phyloP scores from a whole-genome alignment of 2,113 vertebrate species.

The Danio rerio region GRCz12tu NC_133200.1:19592001-19592500 shows the following conservation, averaged over 20 bases:
- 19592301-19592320: constrained; percentile 50
- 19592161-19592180: constrained; percentile 59
- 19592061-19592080: constrained; percentile 65
- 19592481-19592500: constrained; percentile 38
- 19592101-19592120: constrained; percentile 64
- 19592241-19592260: constrained; percentile 32
- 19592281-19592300: constrained; percentile 58
- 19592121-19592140: constrained; percentile 65
- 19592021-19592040: constrained; percentile 51
- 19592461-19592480: constrained; percentile 33
- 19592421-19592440: constrained; percentile 37
- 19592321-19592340: constrained; percentile 22
- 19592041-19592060: constrained; percentile 60
- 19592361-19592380: constrained; percentile 8
- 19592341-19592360: not conserved
- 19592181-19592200: constrained; percentile 64
- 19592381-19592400: constrained; percentile 19
- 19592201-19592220: constrained; percentile 53
- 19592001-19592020: constrained; percentile 42
- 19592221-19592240: constrained; percentile 57
- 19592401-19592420: constrained; percentile 22
- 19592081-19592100: constrained; percentile 51
- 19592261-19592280: constrained; percentile 62
- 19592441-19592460: not conserved
- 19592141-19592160: constrained; percentile 49